These are phyloP conservation scores for Hestina assimilis DNA, from an alignment of 1,140 invertebrate species.

Conservation along the genomic window DNA sequence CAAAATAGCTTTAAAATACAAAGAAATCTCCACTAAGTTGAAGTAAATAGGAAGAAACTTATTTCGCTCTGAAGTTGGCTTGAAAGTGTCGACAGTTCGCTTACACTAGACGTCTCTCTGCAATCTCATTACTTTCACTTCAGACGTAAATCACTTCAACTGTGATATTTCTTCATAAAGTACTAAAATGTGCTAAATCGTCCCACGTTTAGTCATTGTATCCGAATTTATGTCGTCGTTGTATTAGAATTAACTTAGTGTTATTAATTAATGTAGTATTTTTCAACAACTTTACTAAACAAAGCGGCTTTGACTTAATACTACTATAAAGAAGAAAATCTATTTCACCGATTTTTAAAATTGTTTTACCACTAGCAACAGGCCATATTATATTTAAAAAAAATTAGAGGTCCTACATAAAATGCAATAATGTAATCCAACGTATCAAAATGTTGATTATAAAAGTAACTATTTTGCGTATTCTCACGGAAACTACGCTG, in stretches of 20 bases:
- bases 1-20: too few relatives aligned
- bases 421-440: too few relatives aligned
- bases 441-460: too few relatives aligned
- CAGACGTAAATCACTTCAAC: constrained; percentile 18
- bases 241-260: not conserved
- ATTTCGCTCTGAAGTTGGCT: not conserved
- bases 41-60: not conserved
- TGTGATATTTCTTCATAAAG: constrained; percentile 20
- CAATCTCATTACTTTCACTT: constrained; percentile 21
- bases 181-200: constrained; percentile 7
- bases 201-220: constrained; percentile 1
- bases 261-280: not conserved
- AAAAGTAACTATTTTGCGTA: too few relatives aligned
- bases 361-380: too few relatives aligned
- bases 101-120: constrained; percentile 19
- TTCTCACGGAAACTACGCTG: too few relatives aligned
- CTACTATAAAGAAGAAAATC: too few relatives aligned
- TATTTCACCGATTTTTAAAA: too few relatives aligned
- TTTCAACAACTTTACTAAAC: not conserved
- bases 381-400: too few relatives aligned
- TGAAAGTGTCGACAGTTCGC: constrained; percentile 5
- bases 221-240: constrained; percentile 9
- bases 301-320: too few relatives aligned
- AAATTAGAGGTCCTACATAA: too few relatives aligned
- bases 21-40: not conserved